Percentiles rank a stretch among this genome's conserved stretches.
phyloP scores from a whole-genome alignment of 2,797 vertebrate genomes.

The Aeoliscus strigatus region DNA sequence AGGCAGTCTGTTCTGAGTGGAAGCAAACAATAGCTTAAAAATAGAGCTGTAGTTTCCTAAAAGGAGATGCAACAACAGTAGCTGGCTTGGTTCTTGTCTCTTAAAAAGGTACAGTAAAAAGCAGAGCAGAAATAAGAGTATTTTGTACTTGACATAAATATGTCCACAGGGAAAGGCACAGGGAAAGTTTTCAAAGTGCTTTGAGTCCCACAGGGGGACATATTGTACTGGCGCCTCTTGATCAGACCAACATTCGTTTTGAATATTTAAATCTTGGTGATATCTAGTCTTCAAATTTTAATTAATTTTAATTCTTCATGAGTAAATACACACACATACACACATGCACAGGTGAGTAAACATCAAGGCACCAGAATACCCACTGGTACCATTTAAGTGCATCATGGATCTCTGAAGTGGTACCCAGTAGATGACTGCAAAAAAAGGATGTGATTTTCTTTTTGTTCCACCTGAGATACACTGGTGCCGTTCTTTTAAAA shows the following conservation, averaged over 20 bases:
- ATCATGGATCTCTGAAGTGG: too few species aligned
- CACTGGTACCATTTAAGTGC: too few species aligned
- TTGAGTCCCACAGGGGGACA: constrained; percentile 10
- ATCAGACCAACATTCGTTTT: constrained; percentile 13
- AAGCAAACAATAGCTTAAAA: constrained; percentile 10
- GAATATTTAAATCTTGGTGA: constrained; percentile 14
- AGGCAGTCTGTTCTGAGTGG: constrained; percentile 5
- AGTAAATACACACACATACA: too few species aligned
- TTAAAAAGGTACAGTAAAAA: constrained; percentile 26
- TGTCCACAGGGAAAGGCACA: constrained; percentile 18
- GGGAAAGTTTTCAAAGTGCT: constrained; percentile 24
- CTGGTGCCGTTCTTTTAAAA: too few species aligned
- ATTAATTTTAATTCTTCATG: constrained; percentile 6
- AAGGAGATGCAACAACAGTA: constrained; percentile 17
- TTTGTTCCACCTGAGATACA: too few species aligned
- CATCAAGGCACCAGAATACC: too few species aligned
- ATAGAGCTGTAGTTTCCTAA: constrained; percentile 16
- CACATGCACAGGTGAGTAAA: too few species aligned
- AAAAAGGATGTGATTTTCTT: too few species aligned
- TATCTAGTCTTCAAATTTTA: constrained; percentile 11
- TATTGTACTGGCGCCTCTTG: constrained; percentile 16
- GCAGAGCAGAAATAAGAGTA: constrained; percentile 19
- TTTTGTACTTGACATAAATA: constrained; percentile 33
- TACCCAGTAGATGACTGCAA: too few species aligned
- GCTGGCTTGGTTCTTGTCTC: constrained; percentile 16